Percentiles rank a stretch among this genome's conserved stretches.
These are phyloP conservation scores for Chironomus riparius DNA, from an alignment of 2,888 invertebrate species.

Conservation along the genomic window DNA sequence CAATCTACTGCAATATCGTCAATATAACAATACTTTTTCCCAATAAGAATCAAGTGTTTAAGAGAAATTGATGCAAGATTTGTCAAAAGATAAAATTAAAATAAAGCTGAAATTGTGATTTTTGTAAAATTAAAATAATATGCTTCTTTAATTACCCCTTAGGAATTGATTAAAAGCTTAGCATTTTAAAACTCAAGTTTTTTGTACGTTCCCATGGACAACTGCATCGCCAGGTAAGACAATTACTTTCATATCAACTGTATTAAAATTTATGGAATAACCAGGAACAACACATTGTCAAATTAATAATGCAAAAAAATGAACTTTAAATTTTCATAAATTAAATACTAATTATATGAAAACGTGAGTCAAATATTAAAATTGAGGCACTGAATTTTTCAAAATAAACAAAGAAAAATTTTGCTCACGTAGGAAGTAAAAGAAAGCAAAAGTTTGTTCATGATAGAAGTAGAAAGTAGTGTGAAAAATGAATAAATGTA, in stretches of 20 bases:
- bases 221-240: too few species aligned
- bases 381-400: background rate
- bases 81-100: background rate
- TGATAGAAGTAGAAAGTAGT: background rate
- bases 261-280: too few species aligned
- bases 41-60: background rate
- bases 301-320: too few species aligned
- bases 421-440: background rate
- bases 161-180: too few species aligned
- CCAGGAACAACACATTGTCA: too few species aligned
- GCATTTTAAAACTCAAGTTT: too few species aligned
- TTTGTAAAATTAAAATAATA: background rate
- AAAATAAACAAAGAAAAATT: background rate
- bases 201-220: too few species aligned
- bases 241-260: too few species aligned
- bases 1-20: background rate
- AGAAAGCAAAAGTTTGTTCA: background rate
- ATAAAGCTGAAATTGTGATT: constrained; percentile 27
- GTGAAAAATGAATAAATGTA: too few species aligned
- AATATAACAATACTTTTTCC: too few species aligned
- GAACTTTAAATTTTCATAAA: constrained; percentile 13
- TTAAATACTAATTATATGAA: constrained; percentile 11
- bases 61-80: background rate
- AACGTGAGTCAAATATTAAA: constrained; percentile 23
- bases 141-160: too few species aligned